These are phyloP conservation scores for Sarcophaga bullata DNA, from an alignment of 1,140 invertebrate genomes.

Conservation along the genomic window DNA sequence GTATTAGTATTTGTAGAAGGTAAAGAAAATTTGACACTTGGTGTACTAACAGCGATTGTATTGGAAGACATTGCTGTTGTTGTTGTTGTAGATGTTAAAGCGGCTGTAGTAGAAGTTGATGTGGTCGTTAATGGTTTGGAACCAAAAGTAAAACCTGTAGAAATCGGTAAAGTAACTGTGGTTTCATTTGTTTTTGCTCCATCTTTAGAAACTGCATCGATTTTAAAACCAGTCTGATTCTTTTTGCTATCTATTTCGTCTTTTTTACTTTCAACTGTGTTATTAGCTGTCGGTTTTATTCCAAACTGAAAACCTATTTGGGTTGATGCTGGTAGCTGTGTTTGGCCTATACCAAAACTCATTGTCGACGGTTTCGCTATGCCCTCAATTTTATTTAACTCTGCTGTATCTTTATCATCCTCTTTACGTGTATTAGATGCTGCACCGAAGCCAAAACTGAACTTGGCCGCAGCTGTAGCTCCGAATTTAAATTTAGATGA, in stretches of 20 bases:
- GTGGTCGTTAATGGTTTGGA: not conserved
- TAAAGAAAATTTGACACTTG: conserved; percentile 34
- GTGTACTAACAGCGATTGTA: conserved; percentile 20
- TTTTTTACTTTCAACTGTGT: conserved; percentile 34
- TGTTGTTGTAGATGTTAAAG: not conserved
- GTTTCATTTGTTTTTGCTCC: conserved; percentile 34
- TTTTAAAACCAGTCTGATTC: conserved; percentile 37
- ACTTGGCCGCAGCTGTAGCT: conserved; percentile 63
- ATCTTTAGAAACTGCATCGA: conserved; percentile 3
- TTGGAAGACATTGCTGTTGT: not conserved
- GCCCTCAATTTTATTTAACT: conserved; percentile 33
- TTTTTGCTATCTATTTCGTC: conserved; percentile 34
- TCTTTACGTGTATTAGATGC: conserved; percentile 45
- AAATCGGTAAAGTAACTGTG: not conserved
- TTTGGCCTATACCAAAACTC: not conserved
- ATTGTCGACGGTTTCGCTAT: conserved; percentile 43
- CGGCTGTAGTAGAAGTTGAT: not conserved
- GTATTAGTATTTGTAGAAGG: conserved; percentile 38
- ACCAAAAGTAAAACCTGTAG: conserved; percentile 40
- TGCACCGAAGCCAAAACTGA: conserved; percentile 66
- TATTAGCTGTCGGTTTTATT: conserved; percentile 16
- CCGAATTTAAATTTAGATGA: conserved; percentile 50
- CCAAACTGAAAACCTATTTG: conserved; percentile 43
- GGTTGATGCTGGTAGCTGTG: conserved; percentile 30
- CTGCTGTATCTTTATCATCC: conserved; percentile 37